Conservation (phyloP, 2,888 invertebrate species). For the Timandra comae region DNA sequence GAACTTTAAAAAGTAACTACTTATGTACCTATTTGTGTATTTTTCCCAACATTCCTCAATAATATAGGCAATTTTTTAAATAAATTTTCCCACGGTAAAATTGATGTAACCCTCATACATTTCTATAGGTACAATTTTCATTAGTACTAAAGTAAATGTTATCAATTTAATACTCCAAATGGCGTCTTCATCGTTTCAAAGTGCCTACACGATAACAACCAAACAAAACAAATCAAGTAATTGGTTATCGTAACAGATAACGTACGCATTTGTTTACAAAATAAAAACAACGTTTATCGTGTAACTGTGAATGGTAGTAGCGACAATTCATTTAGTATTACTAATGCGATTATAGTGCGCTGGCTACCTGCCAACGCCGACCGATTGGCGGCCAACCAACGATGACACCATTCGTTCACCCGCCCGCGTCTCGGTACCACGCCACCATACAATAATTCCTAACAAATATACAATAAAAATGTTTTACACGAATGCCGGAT, state of each 20-base stretch:
- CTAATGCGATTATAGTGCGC: slow-evolving; percentile 27
- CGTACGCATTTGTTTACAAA: slow-evolving; percentile 62
- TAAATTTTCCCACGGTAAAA: too few species aligned
- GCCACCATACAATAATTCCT: slow-evolving; percentile 22
- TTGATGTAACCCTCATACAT: too few species aligned
- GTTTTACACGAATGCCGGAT: slow-evolving; percentile 53
- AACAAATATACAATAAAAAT: slow-evolving; percentile 41
- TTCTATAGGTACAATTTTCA: too few species aligned
- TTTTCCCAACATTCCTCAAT: too few species aligned
- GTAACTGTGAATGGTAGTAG: slow-evolving; percentile 22
- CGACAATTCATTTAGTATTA: slow-evolving; percentile 4
- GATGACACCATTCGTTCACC: slow-evolving; percentile 49
- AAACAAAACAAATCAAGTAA: slow-evolving; percentile 11
- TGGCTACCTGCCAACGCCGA: slow-evolving; percentile 39
- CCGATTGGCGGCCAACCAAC: slow-evolving; percentile 48
- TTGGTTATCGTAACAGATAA: slow-evolving; percentile 28
- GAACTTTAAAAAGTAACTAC: too few species aligned
- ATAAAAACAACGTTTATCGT: slow-evolving; percentile 51
- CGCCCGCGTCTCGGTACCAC: slow-evolving; percentile 33
- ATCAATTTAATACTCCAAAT: too few species aligned
- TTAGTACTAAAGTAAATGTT: too few species aligned
- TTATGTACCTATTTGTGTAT: too few species aligned
- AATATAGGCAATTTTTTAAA: too few species aligned
- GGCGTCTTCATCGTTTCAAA: too few species aligned
- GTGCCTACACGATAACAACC: too few species aligned